Base-by-base conservation (phyloP, 2,797 vertebrate species). In the Capromys pilorides region DNA sequence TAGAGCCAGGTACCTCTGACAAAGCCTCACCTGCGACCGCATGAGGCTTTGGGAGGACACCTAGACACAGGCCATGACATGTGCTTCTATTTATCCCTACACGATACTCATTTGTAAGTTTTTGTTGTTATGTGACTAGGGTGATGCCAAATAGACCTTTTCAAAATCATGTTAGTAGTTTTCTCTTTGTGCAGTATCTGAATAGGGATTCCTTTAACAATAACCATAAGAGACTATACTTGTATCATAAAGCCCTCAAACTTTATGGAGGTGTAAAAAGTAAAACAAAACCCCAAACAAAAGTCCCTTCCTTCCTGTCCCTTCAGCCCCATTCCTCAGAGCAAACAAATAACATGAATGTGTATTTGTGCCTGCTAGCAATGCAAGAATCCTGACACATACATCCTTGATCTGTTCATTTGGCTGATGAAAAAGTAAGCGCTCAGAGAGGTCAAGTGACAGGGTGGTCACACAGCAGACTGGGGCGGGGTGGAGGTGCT, bases 171-270 rank as follows among this genome's bases (percentile, higher is more conserved):
- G 39, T 73, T 75, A 39, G 41, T 62, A 39, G 19, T 64, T 66
- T 36, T 51, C 84, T 33, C 67, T 64, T 39, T 10, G 59, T 12
- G 26, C 77, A 61, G 57, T 31, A 84, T 86, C 39, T 54, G 69
- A 91, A n/a, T 79, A 80, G 18, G 36, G 7, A 11, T 75, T 93
- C 86, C 78, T 75, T 66, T 93, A 64, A 36, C 87, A 86, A 77
- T 45, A 87, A 86, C 39, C 26, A 54, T 82, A 73, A 73, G 89
- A 81, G 31, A 86, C 93, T 45, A 82, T 2, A 26, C 8, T 6
- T 64, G 77, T 80, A 57, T 54, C 64, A 80, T n/a, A 80, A 71
- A 86, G 84, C 62, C 22, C 12, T 87, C 45, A 51, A 84, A 85
- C 39, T 69, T 95, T 45, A 73, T 31, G 64, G 41, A 80, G 22